Conservation (phyloP, 2,888 invertebrate species). For the Deilephila elpenor region DNA sequence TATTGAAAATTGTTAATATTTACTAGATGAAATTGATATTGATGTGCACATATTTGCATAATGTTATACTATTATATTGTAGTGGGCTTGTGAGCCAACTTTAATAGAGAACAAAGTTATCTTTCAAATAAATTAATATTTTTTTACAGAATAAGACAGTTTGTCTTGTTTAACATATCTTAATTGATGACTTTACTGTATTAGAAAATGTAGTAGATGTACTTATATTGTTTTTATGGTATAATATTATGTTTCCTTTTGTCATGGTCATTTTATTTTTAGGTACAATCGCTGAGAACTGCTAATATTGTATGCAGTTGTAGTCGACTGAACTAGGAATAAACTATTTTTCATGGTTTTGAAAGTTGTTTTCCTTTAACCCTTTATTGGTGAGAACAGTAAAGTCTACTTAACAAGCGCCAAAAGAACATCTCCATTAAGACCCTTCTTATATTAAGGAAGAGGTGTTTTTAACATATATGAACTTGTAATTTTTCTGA, state of each 20-base stretch:
- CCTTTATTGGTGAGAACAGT: constrained; percentile 9
- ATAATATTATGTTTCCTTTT: constrained; percentile 12
- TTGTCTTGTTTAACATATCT: constrained; percentile 19
- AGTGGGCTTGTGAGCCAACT: constrained; percentile 39
- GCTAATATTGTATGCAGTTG: constrained; percentile 70
- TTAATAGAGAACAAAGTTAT: constrained; percentile 38
- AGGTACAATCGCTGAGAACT: constrained; percentile 64
- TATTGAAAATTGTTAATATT: constrained; percentile 22
- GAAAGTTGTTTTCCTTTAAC: constrained; percentile 44
- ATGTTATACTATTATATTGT: constrained; percentile 26
- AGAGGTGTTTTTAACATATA: background rate
- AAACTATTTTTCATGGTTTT: constrained; percentile 59
- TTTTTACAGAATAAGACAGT: constrained; percentile 20
- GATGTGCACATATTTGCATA: constrained; percentile 16
- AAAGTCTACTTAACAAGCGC: background rate
- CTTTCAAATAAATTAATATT: constrained; percentile 34
- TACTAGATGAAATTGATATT: constrained; percentile 26
- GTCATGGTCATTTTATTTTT: constrained; percentile 60
- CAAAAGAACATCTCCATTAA: constrained; percentile 1
- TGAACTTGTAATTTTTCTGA: constrained; percentile 6
- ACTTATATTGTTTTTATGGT: constrained; percentile 15
- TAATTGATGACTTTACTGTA: constrained; percentile 9
- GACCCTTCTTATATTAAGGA: background rate
- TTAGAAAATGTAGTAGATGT: constrained; percentile 1
- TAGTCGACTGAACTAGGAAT: constrained; percentile 68